Base-by-base conservation (phyloP, 2,888 invertebrate genomes). In the Oscheius sp. region DNA sequence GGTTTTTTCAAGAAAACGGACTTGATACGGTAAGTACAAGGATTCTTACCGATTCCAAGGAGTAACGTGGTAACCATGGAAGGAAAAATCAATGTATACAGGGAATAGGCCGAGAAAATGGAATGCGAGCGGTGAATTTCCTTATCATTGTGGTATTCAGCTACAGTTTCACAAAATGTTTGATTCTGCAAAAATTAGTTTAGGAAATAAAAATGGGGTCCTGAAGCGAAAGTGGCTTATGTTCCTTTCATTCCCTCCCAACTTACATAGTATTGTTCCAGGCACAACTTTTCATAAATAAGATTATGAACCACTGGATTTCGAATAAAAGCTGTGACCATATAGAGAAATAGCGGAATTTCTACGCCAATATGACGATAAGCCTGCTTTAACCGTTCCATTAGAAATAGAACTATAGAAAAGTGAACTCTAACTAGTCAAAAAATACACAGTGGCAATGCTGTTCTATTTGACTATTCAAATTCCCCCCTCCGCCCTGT, bases 271-370 rank as follows among this genome's bases (percentile, higher is more conserved):
- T 83, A 82, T 43, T 74, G 75, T 18, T 75, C 45, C 18, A 79
- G 59, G 71, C 89, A 90, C 0, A 87, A 84, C 77, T 89, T 89
- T 46, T 86, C 83, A 77, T 88, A 89, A 9, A 88, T 80, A 35
- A 89, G 83, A 56, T 89, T 87, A 76, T 89, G 89, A 61, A 87
- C 84, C 5, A 88, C 87, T 0, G 89, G 87, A 72, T 84, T 86
- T 25, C 85, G 79, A 45, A 89, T 72, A 66, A 86, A 88, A 3
- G 82, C 75, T 3, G 87, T 84, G 49, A 88, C 79, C 89, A 89
- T 89, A 78, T 89, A 89, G n/a, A 89, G 75, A 72, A 88, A 89
- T 69, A 89, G 79, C 9, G 89, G 85, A 2, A 89, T 88, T 76
- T 89, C 89, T 52, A 89, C 88, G 3, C 79, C 75, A 61, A 61